Base-by-base conservation (phyloP, 2,888 invertebrate genomes). In the Parelbella ahira region DNA sequence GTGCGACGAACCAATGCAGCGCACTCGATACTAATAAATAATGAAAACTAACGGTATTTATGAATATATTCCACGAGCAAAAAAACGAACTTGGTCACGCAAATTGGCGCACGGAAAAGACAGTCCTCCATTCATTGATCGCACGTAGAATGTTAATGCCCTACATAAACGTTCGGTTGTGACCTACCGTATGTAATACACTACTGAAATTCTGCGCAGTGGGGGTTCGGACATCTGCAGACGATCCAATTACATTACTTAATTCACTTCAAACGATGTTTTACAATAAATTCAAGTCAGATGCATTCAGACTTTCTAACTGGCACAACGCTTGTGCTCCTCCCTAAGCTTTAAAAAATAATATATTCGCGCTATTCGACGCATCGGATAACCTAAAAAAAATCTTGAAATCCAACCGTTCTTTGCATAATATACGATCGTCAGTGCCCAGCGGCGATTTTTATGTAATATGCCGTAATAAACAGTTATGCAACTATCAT, bases 401-500 rank as follows among this genome's bases (percentile, higher is more conserved):
- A 65, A 50, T 47, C 58, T 49, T 61, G 60, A 61, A 60, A 63
- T 57, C 51, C 58, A 59, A 51, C 51, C 56, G 50, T 54, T 66
- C 68, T 71, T 73, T 71, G 70, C 73, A 70, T 69, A 73, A 71
- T 61, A 68, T 51, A 58, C 58, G 49, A 51, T 53, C 53, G 51
- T 39, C 49, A 50, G 63, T 64, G 63, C 70, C 80, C 71, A 65
- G 52, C 72, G 74, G 79, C 77, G 54, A 70, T 77, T 79, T 83
- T 84, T 82, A 82, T 82, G 76, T 82, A 84, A 84, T 76, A 75
- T 68, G 62, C 67, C 69, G 81, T 77, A 80, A 83, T 74, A 72
- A 75, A 67, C 29, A 49, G 62, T 84, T 82, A 67, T 66, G 70
- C 69, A 82, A 83, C 60, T 52, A 63, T 67, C 68, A 73, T 73